phyloP scores from a whole-genome alignment of 2,113 vertebrate genomes.

The Pomatorhinus ruficollis region DNA sequence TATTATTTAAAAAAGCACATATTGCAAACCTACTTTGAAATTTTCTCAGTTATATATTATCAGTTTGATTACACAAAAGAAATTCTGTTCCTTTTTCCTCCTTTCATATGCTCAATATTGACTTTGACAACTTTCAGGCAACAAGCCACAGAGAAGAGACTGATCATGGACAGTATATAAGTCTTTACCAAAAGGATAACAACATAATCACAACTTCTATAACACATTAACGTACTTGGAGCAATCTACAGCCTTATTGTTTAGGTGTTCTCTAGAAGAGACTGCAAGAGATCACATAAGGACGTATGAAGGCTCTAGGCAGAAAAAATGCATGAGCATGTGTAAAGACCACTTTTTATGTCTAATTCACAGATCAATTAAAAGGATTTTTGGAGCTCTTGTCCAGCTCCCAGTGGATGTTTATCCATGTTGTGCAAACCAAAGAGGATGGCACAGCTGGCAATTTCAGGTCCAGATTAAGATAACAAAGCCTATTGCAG shows the following conservation, averaged over 20 bases:
- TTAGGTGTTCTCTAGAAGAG: background rate
- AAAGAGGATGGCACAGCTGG: slow-evolving; percentile 26
- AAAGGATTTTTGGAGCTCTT: slow-evolving; percentile 5
- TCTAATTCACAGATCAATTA: background rate
- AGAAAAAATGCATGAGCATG: background rate
- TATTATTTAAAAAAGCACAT: background rate
- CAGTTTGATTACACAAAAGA: background rate
- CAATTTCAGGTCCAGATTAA: background rate
- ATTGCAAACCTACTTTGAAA: background rate
- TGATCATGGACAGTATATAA: background rate
- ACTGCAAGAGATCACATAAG: background rate
- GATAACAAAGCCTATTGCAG: background rate
- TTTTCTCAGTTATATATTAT: background rate
- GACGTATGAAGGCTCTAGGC: background rate
- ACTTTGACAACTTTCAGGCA: background rate
- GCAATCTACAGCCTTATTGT: background rate
- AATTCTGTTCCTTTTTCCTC: background rate
- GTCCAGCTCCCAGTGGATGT: background rate
- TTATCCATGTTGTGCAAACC: background rate
- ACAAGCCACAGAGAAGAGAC: background rate
- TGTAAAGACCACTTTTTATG: background rate
- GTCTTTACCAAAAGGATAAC: background rate
- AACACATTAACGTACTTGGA: background rate
- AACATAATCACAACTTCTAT: background rate
- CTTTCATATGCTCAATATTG: background rate